These are phyloP conservation scores for Rousettus madagascariensis DNA, from an alignment of 2,797 vertebrate species.

Conservation along the genomic window DNA sequence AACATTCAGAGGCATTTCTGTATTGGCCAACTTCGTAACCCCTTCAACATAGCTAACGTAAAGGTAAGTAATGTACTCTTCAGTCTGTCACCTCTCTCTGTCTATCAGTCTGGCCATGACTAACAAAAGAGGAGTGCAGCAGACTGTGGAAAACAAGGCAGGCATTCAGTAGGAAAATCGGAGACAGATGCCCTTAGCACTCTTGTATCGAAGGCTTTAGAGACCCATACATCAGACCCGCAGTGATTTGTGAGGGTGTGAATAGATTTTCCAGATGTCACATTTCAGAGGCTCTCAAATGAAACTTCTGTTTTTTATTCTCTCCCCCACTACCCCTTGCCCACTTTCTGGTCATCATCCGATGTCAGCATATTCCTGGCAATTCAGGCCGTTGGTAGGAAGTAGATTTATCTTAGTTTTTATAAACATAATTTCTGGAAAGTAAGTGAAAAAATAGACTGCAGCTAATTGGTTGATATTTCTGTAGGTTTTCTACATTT, in stretches of 20 bases:
- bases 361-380: not conserved
- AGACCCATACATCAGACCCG: not conserved
- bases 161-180: slow-evolving; percentile 10
- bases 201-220: not conserved
- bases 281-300: not conserved
- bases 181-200: not conserved
- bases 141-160: slow-evolving; percentile 1
- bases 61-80: rapidly evolving
- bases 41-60: not conserved
- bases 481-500: not conserved
- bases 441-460: not conserved
- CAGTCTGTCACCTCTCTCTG: not conserved
- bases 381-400: not conserved
- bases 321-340: not conserved
- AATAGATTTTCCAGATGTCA: slow-evolving; percentile 16
- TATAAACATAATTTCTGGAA: slow-evolving; percentile 35
- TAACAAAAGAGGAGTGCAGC: not conserved
- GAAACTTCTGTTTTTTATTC: not conserved
- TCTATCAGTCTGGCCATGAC: not conserved
- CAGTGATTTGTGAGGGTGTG: slow-evolving; percentile 8
- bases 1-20: slow-evolving; percentile 32
- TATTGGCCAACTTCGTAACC: not conserved
- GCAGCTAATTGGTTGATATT: not conserved
- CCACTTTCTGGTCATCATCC: not conserved
- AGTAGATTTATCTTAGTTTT: slow-evolving; percentile 38